Evolutionary conservation across 1,140 invertebrate species (phyloP).

Genomic region (Luehdorfia chinensis): DNA sequence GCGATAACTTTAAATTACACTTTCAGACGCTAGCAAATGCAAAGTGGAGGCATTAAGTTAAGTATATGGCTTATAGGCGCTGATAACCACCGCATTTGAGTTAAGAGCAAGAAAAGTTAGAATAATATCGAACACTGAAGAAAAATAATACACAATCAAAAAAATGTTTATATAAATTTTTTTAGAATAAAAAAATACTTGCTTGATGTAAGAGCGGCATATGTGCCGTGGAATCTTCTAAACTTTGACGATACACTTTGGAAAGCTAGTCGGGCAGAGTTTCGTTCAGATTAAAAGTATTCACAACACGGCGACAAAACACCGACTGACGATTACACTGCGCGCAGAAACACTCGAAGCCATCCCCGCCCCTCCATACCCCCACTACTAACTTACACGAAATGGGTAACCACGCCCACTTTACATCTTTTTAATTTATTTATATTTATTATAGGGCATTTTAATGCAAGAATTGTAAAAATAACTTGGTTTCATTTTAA

Average conservation of each 20-base stretch:
- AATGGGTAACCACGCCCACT: conserved; percentile 25
- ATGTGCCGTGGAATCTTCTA: conserved; percentile 38
- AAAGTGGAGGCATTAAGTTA: no score
- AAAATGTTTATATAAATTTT: no score
- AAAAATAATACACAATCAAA: no score
- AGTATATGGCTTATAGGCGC: no score
- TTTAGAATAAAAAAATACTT: conserved; percentile 24
- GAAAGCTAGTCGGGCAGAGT: conserved; percentile 24
- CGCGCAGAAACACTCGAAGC: conserved; percentile 47
- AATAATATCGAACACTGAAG: not conserved
- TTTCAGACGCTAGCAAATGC: not conserved
- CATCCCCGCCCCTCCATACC: conserved; percentile 26
- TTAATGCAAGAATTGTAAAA: no score
- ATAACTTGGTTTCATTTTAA: no score
- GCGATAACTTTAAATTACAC: not conserved
- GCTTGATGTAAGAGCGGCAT: conserved; percentile 67
- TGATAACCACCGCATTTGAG: no score
- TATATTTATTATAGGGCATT: conserved; percentile 5
- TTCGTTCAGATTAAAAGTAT: conserved; percentile 21
- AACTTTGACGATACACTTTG: conserved; percentile 31
- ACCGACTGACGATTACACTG: conserved; percentile 32
- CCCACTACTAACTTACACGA: conserved; percentile 21
- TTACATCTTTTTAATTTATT: conserved; percentile 14
- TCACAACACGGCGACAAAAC: conserved; percentile 39
- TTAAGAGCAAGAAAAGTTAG: not conserved